Evolutionary conservation across 2,888 invertebrate genomes (phyloP), one percentile per base, ranked within the genome.

Genomic region (Cylloceria caligata): DNA sequence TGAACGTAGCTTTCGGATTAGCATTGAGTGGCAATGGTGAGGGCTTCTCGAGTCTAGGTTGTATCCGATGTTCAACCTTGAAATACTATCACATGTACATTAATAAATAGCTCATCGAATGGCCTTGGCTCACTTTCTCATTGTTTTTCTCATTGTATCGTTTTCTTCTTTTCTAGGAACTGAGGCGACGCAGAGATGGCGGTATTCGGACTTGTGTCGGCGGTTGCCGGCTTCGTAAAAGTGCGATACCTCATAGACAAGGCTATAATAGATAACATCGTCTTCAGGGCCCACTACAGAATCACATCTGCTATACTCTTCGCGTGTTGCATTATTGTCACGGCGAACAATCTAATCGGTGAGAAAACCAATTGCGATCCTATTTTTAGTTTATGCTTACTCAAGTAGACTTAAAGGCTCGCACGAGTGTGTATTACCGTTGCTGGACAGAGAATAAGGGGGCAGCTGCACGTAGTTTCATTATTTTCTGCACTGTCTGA

Each of bases 331-430:
- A 96, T 98, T 89, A 96, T 98, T 88, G 96, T 97, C 84, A 97
- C 97, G 34, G 97, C 97, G 86, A 97, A 97, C 93, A 97, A 97
- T 93, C 95, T 98, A 87, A 97, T 98, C 93, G 98, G 97, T 97
- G 94, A 96, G 95, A 80, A 52, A 60, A 27, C 2, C 21, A 34
- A 39, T 42, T 21, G 21, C 24, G 24, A 24, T 34, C 27, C n/a
- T 47, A 74, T 57, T 45, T 39, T 39, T n/a, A 30, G 7, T 55
- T 36, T 72, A 65, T 68, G 57, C 49, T 57, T 76, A 60, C 16
- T 47, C 6, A 16, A 47, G 36, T 19, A 30, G 16, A n/a, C n/a
- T 30, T 30, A 30, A 30, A 30, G 30, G 30, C n/a, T n/a, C n/a
- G n/a, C n/a, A n/a, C n/a, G n/a, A n/a, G n/a, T n/a, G n/a, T n/a